Base-by-base conservation (phyloP, 1,140 invertebrate species). In the Cecropterus lyciades region DNA sequence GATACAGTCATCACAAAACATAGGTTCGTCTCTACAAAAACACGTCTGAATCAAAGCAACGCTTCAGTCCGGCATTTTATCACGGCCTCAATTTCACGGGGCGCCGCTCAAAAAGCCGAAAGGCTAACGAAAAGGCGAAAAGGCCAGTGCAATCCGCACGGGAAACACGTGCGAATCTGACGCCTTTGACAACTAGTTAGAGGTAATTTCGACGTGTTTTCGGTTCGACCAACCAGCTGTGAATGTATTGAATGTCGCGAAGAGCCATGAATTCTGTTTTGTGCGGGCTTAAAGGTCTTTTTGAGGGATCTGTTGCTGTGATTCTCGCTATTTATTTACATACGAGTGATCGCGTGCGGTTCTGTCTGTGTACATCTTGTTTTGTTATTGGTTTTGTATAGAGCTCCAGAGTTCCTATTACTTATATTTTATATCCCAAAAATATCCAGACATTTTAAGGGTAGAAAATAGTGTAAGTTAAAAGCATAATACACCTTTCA, bases 171-270 rank as follows among this genome's bases (percentile, higher is more conserved):
- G 68, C 65, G 60, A 57, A 42, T 57, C 72, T 63, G 45, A 67
- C 59, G 67, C 74, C 77, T 77, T 82, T 82, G 72, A 75, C 74
- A 73, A 79, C 72, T 72, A 77, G 73, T 79, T 77, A 73, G 56
- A 64, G 49, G 72, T 75, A 72, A 77, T 73, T 78, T 62, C 59
- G 75, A 79, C 65, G 63, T 71, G 64, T 66, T 69, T 66, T 59
- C 51, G 49, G 49, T 64, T 66, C 63, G 57, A 43, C 60, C 45
- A 20, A 9, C 45, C 45, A 46, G 45, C 45, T 46, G 16, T 65
- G 69, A 70, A 74, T 67, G 55, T 65, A 68, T 46, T 51, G 59
- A 71, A 67, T 57, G 57, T 67, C 16, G 45, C 45, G 45, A 0
- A 46, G 6, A 20, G 45, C 14, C 45, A 10, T 46, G 16, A 46